phyloP scores from a whole-genome alignment of 2,888 invertebrate species.

The Amblyjoppa fuscipennis region DNA sequence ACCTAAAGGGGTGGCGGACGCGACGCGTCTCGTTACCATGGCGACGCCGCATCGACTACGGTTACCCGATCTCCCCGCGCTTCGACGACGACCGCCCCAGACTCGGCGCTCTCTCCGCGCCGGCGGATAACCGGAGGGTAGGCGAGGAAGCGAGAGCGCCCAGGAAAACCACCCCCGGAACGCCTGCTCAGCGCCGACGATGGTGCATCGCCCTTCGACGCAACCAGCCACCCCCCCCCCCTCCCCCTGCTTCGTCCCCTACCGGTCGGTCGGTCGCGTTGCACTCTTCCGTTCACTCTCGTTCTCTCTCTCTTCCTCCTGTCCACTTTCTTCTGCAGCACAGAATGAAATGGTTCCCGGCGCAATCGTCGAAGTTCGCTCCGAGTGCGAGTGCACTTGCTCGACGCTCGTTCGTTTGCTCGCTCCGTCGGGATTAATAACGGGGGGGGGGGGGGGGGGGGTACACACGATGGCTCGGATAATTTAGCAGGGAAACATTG shows the following conservation, averaged over 20 bases:
- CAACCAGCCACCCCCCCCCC: not conserved
- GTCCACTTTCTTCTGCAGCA: slow-evolving; percentile 1
- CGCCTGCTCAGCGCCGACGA: slow-evolving; percentile 69
- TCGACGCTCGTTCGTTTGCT: slow-evolving; percentile 23
- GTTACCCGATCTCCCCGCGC: slow-evolving; percentile 78
- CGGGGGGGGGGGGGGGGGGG: too few species aligned
- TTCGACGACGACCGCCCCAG: slow-evolving; percentile 75
- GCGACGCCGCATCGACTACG: slow-evolving; percentile 87
- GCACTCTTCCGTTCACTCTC: slow-evolving; percentile 27
- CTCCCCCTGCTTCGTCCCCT: too few species aligned
- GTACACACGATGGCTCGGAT: not conserved
- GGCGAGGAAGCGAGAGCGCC: slow-evolving; percentile 23
- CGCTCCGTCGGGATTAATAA: not conserved
- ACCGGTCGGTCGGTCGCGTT: slow-evolving; percentile 40
- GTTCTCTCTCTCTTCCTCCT: not conserved
- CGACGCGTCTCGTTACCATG: slow-evolving; percentile 86
- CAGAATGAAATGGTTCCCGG: slow-evolving; percentile 4
- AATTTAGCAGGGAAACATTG: not conserved
- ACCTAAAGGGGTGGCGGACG: slow-evolving; percentile 87
- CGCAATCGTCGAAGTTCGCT: slow-evolving; percentile 21
- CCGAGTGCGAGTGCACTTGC: slow-evolving; percentile 43
- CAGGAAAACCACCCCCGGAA: slow-evolving; percentile 73
- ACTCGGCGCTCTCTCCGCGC: slow-evolving; percentile 47
- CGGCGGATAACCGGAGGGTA: slow-evolving; percentile 32
- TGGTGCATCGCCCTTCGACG: slow-evolving; percentile 81